Base-by-base conservation (phyloP, 2,113 vertebrate species). In the Calidris pugnax region DNA sequence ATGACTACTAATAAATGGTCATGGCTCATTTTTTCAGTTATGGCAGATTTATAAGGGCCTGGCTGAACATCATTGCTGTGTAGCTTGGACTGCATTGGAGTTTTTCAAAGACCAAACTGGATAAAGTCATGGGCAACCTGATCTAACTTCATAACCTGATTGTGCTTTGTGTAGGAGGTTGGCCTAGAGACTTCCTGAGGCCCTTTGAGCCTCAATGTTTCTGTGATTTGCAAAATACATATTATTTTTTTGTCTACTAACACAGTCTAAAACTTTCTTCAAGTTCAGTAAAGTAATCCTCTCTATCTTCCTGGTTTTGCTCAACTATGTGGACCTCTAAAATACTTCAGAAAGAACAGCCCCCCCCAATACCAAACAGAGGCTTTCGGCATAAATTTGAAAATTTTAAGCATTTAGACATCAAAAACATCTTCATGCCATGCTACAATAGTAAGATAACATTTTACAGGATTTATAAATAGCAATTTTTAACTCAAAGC, bases 11-110 rank as follows among this genome's bases (percentile, higher is more conserved):
- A 43, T 43, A 62, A 85, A 75, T 32, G 12, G 47, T 57, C 41
- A 51, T 2, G 1, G 50, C n/a, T 94, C 68, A 69, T 75, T 93
- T 87, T 90, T 94, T 85, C 93, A 51, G 17, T 95, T 83, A 96
- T 27, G 95, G 89, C 45, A 92, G 93, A 85, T 97, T 94, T 92
- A 85, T 59, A 73, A 83, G 93, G 91, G 53, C 19, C 33, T 78
- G 19, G 35, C 37, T 73, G 53, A 94, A 91, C 67, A 68, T 67
- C 71, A 50, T 16, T 3, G 85, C 80, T 92, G 47, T 35, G 21
- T 64, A 27, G 43, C 7, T 9, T 1, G 2, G 50, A 57, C 33
- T 56, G 22, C 26, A 33, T 4, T 23, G 12, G 57, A 71, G 64
- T 13, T 78, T 90, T 90, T 72, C 35, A 64, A 68, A 71, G 48